phyloP scores from a whole-genome alignment of 2,113 vertebrate species.

The Dolichallabes microphthalmus region DNA sequence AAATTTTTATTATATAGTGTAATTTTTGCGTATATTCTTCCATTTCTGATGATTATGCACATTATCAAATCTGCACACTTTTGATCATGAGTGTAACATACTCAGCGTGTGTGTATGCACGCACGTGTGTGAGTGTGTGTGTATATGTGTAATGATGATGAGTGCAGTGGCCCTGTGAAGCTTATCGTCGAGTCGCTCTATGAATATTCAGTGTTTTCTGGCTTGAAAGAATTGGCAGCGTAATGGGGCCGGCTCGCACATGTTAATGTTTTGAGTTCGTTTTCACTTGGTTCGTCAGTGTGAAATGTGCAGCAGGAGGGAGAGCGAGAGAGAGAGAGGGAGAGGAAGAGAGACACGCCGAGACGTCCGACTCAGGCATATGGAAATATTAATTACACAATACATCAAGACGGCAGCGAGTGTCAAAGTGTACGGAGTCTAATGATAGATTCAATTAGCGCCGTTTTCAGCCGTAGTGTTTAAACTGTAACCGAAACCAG shows the following conservation, averaged over 20 bases:
- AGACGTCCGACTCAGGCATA: constrained; percentile 25
- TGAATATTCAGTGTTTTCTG: constrained; percentile 42
- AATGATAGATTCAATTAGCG: constrained; percentile 27
- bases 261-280: constrained; percentile 53
- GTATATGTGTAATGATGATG: constrained; percentile 6
- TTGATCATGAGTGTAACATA: background rate
- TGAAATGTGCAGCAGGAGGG: constrained; percentile 26
- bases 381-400: constrained; percentile 48
- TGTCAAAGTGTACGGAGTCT: constrained; percentile 5
- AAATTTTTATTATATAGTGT: background rate
- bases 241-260: constrained; percentile 37
- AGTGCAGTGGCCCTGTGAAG: background rate
- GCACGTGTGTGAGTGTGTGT: background rate
- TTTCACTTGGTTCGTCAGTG: constrained; percentile 38
- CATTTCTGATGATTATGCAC: background rate
- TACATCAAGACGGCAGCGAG: constrained; percentile 15
- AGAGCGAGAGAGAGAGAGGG: background rate
- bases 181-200: background rate
- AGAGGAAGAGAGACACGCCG: background rate
- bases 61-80: constrained; percentile 2
- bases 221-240: constrained; percentile 52
- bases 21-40: background rate
- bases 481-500: constrained; percentile 23
- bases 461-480: background rate
- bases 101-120: background rate